Conservation (phyloP, 2,888 invertebrate species). For the Tortricodes alternella region DNA sequence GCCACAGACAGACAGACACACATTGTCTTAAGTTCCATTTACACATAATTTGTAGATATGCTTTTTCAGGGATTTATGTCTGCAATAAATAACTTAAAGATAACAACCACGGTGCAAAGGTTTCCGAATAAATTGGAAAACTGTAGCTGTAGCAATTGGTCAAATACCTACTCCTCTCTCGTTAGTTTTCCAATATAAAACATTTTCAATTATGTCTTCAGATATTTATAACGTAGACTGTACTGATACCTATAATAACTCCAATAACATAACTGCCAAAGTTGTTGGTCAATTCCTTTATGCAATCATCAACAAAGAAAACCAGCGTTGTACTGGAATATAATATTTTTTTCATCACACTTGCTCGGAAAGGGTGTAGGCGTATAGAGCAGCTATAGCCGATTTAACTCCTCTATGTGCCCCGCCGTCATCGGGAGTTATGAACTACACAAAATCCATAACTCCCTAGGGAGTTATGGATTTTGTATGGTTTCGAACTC, state of each 20-base stretch:
- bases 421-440: too few relatives aligned
- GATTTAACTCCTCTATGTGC: too few relatives aligned
- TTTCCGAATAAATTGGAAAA: slow-evolving; percentile 25
- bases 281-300: background rate
- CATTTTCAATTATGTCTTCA: background rate
- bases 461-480: too few relatives aligned
- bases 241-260: background rate
- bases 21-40: slow-evolving; percentile 6
- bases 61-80: slow-evolving; percentile 19
- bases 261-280: background rate
- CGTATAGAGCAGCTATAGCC: too few relatives aligned
- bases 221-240: slow-evolving; percentile 12
- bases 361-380: too few relatives aligned
- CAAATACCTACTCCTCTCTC: background rate
- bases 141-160: slow-evolving; percentile 7
- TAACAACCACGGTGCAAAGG: slow-evolving; percentile 19
- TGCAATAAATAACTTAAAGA: slow-evolving; percentile 27
- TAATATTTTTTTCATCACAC: too few relatives aligned
- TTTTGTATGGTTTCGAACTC: too few relatives aligned
- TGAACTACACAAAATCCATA: too few relatives aligned
- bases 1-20: too few relatives aligned
- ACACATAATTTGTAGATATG: slow-evolving; percentile 14
- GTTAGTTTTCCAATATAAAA: background rate
- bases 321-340: background rate
- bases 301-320: background rate